Percentiles rank a stretch among this genome's conserved stretches.
Evolutionary conservation across 2,797 vertebrate genomes (phyloP).

Genomic region (Sylvia borin): DNA sequence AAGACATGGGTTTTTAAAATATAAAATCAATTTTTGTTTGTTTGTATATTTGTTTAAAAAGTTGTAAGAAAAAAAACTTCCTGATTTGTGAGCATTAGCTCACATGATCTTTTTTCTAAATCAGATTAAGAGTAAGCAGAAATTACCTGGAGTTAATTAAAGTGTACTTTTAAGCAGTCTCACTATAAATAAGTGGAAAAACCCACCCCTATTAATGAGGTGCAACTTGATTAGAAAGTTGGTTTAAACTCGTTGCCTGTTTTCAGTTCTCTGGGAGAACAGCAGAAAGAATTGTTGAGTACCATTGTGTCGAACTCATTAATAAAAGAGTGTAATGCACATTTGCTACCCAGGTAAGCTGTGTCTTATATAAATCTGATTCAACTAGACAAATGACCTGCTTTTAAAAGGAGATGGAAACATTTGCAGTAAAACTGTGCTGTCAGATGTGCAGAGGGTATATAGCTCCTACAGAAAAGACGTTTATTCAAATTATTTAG

Average conservation of each 20-base stretch:
- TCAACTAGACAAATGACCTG: conserved; percentile 55
- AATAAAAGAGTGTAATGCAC: conserved; percentile 44
- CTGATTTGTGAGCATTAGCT: neutral
- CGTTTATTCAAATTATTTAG: conserved; percentile 59
- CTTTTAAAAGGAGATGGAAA: conserved; percentile 61
- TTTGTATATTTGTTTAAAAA: neutral
- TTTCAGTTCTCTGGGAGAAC: conserved; percentile 1
- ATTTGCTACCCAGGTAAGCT: conserved; percentile 26
- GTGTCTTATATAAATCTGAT: conserved; percentile 31
- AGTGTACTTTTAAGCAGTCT: conserved; percentile 14
- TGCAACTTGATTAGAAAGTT: conserved; percentile 56
- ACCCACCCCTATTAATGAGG: neutral
- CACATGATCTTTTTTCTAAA: neutral
- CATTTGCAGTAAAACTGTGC: conserved; percentile 27
- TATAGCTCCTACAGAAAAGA: conserved; percentile 10
- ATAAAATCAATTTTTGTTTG: neutral
- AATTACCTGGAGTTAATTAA: neutral
- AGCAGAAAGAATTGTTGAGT: neutral
- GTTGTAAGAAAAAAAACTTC: neutral
- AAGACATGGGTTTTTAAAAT: neutral
- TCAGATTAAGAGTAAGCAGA: neutral
- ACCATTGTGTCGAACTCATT: conserved; percentile 60
- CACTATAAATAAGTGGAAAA: neutral
- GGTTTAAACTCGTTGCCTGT: conserved; percentile 12
- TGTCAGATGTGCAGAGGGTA: conserved; percentile 13